phyloP scores from a whole-genome alignment of 2,113 vertebrate genomes.

The Phalacrocorax pelagicus region DNA sequence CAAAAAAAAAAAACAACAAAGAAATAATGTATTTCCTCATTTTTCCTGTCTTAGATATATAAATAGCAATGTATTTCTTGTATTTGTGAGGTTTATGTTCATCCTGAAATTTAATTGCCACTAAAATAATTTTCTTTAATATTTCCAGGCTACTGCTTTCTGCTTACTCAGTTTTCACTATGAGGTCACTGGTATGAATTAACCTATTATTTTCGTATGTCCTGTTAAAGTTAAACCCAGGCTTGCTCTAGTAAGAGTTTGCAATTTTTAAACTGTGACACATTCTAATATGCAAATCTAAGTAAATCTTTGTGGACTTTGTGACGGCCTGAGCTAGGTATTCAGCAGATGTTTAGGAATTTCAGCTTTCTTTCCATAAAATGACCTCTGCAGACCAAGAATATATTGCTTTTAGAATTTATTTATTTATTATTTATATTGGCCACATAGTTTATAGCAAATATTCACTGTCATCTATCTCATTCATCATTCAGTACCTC shows the following conservation, averaged over 20 bases:
- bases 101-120: neutral
- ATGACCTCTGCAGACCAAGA: neutral
- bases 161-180: neutral
- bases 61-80: neutral
- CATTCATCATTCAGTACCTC: neutral
- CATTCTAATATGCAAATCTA: neutral
- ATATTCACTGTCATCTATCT: neutral
- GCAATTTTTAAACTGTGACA: neutral
- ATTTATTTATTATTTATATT: neutral
- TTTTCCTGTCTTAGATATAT: neutral
- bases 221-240: neutral
- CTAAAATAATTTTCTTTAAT: neutral
- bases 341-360: neutral
- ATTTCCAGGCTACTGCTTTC: neutral
- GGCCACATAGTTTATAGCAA: neutral
- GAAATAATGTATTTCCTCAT: fast-evolving
- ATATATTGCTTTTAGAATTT: neutral
- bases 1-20: neutral
- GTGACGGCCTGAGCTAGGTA: neutral
- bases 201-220: neutral
- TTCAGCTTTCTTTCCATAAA: neutral
- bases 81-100: neutral
- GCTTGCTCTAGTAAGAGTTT: neutral
- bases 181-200: neutral
- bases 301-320: neutral